A percentile compares a stretch with the other conserved stretches of the same genome.
Conservation (phyloP, 1,140 invertebrate genomes). For the Pseudoatta argentina region DNA sequence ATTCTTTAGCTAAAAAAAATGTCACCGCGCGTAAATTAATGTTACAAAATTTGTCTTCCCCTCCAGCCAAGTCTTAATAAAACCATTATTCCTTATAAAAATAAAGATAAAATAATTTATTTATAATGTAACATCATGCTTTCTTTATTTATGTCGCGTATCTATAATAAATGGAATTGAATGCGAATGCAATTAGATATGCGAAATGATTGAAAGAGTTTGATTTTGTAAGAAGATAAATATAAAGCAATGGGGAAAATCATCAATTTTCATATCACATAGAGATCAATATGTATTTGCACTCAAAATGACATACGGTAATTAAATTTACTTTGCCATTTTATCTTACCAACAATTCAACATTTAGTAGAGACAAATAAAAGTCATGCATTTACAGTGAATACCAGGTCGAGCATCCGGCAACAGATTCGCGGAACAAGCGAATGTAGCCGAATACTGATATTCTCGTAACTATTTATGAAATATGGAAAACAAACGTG, state of each 20-base stretch:
- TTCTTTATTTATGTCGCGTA: background rate
- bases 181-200: background rate
- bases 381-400: constrained; percentile 50
- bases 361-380: constrained; percentile 42
- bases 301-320: background rate
- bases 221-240: background rate
- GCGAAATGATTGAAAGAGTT: background rate
- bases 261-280: background rate
- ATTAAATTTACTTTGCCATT: background rate
- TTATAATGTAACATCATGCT: background rate
- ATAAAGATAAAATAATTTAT: background rate
- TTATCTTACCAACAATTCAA: constrained; percentile 31
- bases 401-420: constrained; percentile 36
- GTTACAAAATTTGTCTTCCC: constrained; percentile 37
- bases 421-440: constrained; percentile 47
- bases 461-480: constrained; percentile 55
- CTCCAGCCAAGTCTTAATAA: constrained; percentile 22
- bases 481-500: constrained; percentile 74
- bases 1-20: constrained; percentile 47
- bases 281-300: constrained; percentile 2
- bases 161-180: background rate
- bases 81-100: background rate
- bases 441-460: constrained; percentile 53
- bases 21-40: constrained; percentile 17
- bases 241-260: background rate